These are phyloP conservation scores for Halisarca cf. caerulea DNA, from an alignment of 37 sponge, comb jelly and placozoan genomes.

Conservation along the genomic window DNA sequence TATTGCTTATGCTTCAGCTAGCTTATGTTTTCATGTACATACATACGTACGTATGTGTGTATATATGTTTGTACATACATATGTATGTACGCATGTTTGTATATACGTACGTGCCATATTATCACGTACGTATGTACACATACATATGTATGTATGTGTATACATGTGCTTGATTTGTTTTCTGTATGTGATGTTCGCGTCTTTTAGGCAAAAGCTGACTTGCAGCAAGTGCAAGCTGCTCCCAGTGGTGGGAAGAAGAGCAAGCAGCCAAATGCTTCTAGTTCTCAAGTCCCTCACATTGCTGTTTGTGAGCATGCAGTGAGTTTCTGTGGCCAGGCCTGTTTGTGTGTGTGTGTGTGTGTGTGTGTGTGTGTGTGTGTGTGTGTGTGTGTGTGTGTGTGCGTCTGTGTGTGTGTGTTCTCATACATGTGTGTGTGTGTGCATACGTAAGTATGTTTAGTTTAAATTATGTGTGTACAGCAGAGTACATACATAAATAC, in stretches of 20 bases:
- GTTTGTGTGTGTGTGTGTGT: neutral
- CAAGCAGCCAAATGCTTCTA: neutral
- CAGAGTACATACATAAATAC: neutral
- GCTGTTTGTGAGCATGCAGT: slow-evolving; percentile 29
- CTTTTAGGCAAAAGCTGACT: neutral
- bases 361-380: neutral
- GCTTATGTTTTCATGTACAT: too few species aligned
- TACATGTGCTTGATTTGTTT: neutral
- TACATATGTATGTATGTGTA: neutral
- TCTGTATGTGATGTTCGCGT: too few species aligned
- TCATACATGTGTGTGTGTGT: too few species aligned
- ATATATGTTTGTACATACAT: too few species aligned
- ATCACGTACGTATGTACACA: neutral
- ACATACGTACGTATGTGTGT: too few species aligned
- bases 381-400: neutral
- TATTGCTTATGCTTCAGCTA: too few species aligned
- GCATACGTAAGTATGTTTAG: too few species aligned
- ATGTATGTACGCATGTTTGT: neutral
- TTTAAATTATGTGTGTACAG: too few species aligned
- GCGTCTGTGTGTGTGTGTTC: neutral
- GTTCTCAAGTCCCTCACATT: neutral
- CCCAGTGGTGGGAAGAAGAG: slow-evolving; percentile 32
- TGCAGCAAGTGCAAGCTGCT: slow-evolving; percentile 5
- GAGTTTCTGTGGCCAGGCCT: neutral
- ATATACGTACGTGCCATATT: neutral